Conservation (phyloP, 2,113 vertebrate species). For the Perca schrenkii region DNA sequence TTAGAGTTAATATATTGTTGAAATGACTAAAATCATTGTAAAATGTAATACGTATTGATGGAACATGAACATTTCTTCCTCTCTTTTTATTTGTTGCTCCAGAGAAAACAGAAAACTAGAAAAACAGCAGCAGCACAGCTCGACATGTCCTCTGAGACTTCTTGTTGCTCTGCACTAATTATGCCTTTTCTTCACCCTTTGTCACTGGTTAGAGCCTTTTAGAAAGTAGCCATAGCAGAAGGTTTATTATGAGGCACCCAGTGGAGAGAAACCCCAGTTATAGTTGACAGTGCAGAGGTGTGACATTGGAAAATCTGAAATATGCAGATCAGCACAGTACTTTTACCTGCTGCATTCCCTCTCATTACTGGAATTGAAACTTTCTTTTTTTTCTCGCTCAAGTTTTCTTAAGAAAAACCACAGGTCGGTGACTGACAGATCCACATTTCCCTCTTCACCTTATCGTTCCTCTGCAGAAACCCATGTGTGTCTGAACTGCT, state of each 20-base stretch:
- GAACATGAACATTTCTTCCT: background rate
- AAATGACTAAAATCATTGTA: background rate
- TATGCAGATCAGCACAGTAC: background rate
- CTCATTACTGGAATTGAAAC: background rate
- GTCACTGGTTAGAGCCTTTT: background rate
- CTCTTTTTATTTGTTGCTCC: background rate
- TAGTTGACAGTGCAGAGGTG: background rate
- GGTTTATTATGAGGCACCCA: background rate
- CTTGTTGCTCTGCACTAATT: constrained; percentile 16
- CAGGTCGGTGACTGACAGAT: background rate
- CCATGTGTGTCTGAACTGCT: constrained; percentile 7
- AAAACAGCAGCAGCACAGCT: constrained; percentile 46
- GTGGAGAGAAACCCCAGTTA: background rate
- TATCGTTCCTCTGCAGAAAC: constrained; percentile 59
- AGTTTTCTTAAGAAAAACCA: constrained; percentile 47
- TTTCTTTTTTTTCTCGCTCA: background rate
- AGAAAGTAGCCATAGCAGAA: background rate
- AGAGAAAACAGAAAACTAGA: background rate
- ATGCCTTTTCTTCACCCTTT: constrained; percentile 23
- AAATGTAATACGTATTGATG: background rate
- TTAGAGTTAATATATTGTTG: no score
- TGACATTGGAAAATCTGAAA: constrained; percentile 8
- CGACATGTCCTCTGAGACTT: constrained; percentile 28
- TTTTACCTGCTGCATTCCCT: background rate
- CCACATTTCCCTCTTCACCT: constrained; percentile 23